phyloP scores from a whole-genome alignment of 2,113 vertebrate species.

The Petromus typicus region DNA sequence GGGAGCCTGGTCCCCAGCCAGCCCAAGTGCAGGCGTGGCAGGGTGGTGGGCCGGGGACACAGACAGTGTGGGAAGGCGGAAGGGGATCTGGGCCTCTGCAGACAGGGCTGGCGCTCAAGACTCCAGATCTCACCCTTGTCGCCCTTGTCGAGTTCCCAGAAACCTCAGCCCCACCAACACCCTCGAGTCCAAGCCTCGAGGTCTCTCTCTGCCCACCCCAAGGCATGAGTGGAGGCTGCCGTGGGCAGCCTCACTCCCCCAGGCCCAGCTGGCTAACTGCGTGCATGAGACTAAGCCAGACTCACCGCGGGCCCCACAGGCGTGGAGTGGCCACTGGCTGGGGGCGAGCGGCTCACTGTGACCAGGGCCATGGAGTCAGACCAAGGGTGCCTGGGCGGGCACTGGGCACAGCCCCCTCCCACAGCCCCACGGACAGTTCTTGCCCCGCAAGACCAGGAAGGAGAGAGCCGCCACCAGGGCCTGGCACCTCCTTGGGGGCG shows the following conservation, averaged over 20 bases:
- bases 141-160: neutral
- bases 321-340: constrained; percentile 82
- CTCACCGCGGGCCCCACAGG: constrained; percentile 81
- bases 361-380: constrained; percentile 90
- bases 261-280: constrained; percentile 48
- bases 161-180: neutral
- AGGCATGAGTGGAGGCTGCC: neutral
- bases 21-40: neutral
- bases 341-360: constrained; percentile 90
- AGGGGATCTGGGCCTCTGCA: neutral
- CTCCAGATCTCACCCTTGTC: neutral
- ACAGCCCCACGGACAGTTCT: constrained; percentile 14
- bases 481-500: constrained; percentile 72
- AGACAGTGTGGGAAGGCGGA: neutral
- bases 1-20: too few relatives aligned
- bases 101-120: neutral
- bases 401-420: constrained; percentile 23
- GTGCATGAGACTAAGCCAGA: constrained; percentile 59
- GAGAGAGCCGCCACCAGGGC: constrained; percentile 68
- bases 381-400: neutral
- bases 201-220: neutral
- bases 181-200: neutral
- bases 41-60: neutral
- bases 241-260: neutral
- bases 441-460: constrained; percentile 78